Base-by-base conservation (phyloP, 2,113 vertebrate species). In the Brachyhypopomus gauderio region DNA sequence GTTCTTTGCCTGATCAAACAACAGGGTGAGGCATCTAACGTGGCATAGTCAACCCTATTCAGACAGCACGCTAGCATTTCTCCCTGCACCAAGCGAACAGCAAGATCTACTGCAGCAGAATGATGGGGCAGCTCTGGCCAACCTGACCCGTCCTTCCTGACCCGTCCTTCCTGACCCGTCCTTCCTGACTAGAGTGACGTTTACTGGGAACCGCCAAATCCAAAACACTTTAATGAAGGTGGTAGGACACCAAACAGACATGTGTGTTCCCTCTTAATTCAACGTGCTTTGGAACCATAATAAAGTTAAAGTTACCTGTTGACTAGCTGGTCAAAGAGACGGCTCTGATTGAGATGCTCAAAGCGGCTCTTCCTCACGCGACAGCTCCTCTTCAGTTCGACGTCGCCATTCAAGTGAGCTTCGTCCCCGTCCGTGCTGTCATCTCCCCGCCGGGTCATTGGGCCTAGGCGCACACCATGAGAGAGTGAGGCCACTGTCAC, bases 321-420 rank as follows among this genome's bases (percentile, higher is more conserved):
- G 87, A 99, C 97, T 87, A 99, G 95, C 88, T 98, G 97, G 92
- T 99, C 98, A 90, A 99, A 99, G 86, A 99, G 94, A 89, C 98
- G 93, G 92, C 96, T 99, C 90, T 99, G 98, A 92, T 99, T 98
- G 90, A 99, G 95, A 82, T 96, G 97, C 92, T 97, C 95, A 89
- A 99, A 99, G 89, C 95, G 95, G 93, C 96, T 98, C 93, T 98
- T 98, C 91, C 93, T 97, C 87, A 96, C 95, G 80, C 95, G 93
- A 89, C 96, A 97, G 90, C 96, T 98, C 93, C 96, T 96, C 93
- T 97, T 96, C 89, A 96, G 94, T 92, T 97, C 96, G 90, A 97
- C 95, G 76, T 96, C 96, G 87, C 97, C 97, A 74, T 98, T 99
- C 93, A 99, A 97, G 88, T 92, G 97, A 86, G 96, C 92, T 88